phyloP scores from a whole-genome alignment of 2,888 invertebrate genomes.

The Stegophylla sp. region DNA sequence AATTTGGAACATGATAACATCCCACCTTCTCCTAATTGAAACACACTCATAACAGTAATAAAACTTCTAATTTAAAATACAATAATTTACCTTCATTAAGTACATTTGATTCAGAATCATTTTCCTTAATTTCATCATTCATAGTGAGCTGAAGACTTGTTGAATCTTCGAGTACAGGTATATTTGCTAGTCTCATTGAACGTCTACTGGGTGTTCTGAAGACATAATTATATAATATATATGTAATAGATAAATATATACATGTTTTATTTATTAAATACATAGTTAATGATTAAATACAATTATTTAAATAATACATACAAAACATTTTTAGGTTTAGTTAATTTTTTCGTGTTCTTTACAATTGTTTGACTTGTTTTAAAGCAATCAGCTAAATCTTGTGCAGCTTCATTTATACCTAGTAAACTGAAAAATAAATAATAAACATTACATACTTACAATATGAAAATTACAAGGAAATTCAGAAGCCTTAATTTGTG shows the following conservation, averaged over 20 bases:
- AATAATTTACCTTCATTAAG: background rate
- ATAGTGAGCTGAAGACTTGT: background rate
- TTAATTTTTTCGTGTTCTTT: background rate
- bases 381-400: background rate
- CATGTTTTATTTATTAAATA: too few species aligned
- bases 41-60: too few species aligned
- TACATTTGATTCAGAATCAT: background rate
- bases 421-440: conserved; percentile 16
- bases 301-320: conserved; percentile 15
- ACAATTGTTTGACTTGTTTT: background rate
- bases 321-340: background rate
- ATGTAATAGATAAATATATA: too few species aligned
- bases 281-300: background rate
- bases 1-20: too few species aligned
- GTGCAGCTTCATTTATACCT: conserved; percentile 29
- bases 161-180: background rate
- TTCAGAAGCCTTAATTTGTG: too few species aligned
- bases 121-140: background rate
- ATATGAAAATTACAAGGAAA: too few species aligned
- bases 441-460: too few species aligned
- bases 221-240: background rate
- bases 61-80: background rate
- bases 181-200: conserved; percentile 30
- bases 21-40: too few species aligned
- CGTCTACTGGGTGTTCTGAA: conserved; percentile 37